A percentile compares a stretch with the other conserved stretches of the same genome.
Conservation (phyloP, 2,888 invertebrate genomes). For the Helicoverpa assulta region DNA sequence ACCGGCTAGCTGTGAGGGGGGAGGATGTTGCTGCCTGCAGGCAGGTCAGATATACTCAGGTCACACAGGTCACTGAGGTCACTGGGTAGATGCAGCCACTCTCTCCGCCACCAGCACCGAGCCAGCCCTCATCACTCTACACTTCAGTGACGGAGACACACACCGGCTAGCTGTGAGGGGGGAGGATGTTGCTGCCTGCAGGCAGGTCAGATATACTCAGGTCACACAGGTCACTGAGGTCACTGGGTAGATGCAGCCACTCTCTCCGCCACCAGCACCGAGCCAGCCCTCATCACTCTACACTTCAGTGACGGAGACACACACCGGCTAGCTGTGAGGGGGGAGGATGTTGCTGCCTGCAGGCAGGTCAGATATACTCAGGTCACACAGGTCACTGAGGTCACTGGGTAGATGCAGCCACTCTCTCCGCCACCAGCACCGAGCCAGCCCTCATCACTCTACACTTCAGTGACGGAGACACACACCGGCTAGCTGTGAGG, state of each 20-base stretch:
- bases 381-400: no score
- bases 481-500: constrained; percentile 88
- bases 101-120: constrained; percentile 83
- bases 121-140: constrained; percentile 84
- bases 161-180: constrained; percentile 87
- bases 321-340: constrained; percentile 87
- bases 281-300: constrained; percentile 86
- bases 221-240: no score
- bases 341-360: constrained; percentile 62
- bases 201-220: constrained; percentile 78
- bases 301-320: constrained; percentile 90
- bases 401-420: no score
- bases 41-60: constrained; percentile 75
- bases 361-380: constrained; percentile 79
- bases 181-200: constrained; percentile 78
- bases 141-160: constrained; percentile 90
- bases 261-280: constrained; percentile 80
- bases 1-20: constrained; percentile 85
- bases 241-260: constrained; percentile 86
- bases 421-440: constrained; percentile 51
- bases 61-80: no score
- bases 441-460: constrained; percentile 87
- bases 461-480: constrained; percentile 90
- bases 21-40: constrained; percentile 81
- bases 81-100: constrained; percentile 91